Percentiles rank a stretch among this genome's conserved stretches.
These are phyloP conservation scores for Opisthocomus hoazin DNA, from an alignment of 2,113 vertebrate species.

Conservation along the genomic window DNA sequence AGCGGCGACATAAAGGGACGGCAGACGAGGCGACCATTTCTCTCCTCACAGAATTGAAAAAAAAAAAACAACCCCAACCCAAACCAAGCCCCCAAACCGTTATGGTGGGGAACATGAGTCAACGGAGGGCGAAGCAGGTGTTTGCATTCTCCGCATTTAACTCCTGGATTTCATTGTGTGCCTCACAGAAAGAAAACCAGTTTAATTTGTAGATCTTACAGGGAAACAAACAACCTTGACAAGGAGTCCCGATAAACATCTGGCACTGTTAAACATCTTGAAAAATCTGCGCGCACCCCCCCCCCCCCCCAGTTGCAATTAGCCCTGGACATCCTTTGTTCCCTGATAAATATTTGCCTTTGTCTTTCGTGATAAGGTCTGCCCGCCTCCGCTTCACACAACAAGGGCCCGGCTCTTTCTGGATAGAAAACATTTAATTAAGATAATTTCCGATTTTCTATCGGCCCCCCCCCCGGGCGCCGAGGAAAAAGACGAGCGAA, in stretches of 20 bases:
- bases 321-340: slow-evolving; percentile 75
- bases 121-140: slow-evolving; percentile 34
- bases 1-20: not conserved
- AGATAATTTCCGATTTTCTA: slow-evolving; percentile 62
- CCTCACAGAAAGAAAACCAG: not conserved
- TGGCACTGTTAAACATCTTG: slow-evolving; percentile 44
- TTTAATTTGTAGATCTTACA: not conserved
- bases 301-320: slow-evolving; percentile 49
- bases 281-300: no score
- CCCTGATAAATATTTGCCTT: slow-evolving; percentile 85
- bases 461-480: slow-evolving; percentile 1
- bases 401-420: slow-evolving; percentile 21
- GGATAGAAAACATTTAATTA: slow-evolving; percentile 75
- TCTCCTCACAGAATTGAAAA: not conserved
- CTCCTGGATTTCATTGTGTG: slow-evolving; percentile 11
- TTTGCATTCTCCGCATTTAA: slow-evolving; percentile 1
- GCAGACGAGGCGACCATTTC: not conserved
- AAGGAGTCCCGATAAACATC: slow-evolving; percentile 39
- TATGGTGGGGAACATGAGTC: no score
- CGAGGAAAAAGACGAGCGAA: slow-evolving; percentile 2
- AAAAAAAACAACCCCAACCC: not conserved
- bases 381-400: slow-evolving; percentile 16
- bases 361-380: slow-evolving; percentile 74
- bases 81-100: not conserved
- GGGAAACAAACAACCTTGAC: slow-evolving; percentile 37